phyloP scores from a whole-genome alignment of 2,888 invertebrate genomes.

The Zygogramma bicolorata region DNA sequence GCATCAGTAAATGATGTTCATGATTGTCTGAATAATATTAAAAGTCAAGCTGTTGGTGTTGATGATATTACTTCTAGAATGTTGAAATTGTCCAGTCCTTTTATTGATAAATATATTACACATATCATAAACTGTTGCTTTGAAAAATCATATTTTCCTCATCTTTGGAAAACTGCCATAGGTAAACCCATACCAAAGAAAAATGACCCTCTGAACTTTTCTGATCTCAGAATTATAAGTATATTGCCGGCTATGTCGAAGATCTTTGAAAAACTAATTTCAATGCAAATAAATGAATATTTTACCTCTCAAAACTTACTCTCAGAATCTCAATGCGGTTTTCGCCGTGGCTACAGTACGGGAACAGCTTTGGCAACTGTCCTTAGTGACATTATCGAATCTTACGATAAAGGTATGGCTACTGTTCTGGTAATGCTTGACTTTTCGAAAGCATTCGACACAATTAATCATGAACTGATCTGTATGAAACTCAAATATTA shows the following conservation, averaged over 20 bases:
- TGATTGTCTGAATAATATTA: not conserved
- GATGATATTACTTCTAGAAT: not conserved
- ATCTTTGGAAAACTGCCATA: not conserved
- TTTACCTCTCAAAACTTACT: not conserved
- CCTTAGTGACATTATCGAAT: too few relatives aligned
- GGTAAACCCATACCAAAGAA: not conserved
- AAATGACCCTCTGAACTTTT: not conserved
- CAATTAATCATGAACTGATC: too few relatives aligned
- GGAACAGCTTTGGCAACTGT: too few relatives aligned
- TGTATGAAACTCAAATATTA: too few relatives aligned
- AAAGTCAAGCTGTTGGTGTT: not conserved
- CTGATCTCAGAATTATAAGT: not conserved
- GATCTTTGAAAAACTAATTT: too few relatives aligned
- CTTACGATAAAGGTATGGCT: too few relatives aligned
- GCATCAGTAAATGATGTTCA: not conserved
- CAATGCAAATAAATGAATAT: too few relatives aligned
- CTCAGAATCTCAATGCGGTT: too few relatives aligned
- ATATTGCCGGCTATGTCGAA: not conserved
- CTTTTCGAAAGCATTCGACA: too few relatives aligned
- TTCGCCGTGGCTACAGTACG: too few relatives aligned
- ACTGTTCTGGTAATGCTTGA: too few relatives aligned
- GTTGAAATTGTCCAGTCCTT: not conserved
- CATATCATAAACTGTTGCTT: not conserved
- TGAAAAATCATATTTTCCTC: not conserved
- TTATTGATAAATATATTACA: not conserved